phyloP scores from a whole-genome alignment of 2,113 vertebrate genomes.

The Cephalopholis sonnerati region DNA sequence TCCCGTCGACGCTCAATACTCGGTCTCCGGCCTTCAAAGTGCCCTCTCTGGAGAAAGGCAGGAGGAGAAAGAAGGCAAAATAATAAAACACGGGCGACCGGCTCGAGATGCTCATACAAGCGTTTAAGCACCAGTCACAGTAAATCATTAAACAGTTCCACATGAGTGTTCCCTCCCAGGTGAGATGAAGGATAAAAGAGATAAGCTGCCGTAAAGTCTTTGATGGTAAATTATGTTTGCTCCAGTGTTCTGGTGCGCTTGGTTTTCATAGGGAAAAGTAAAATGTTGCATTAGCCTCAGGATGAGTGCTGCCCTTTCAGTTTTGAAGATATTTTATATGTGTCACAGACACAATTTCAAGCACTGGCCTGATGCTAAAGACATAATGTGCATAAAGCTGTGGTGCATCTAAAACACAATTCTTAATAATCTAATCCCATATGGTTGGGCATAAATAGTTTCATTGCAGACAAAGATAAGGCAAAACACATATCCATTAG shows the following conservation, averaged over 20 bases:
- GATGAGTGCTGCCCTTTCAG: constrained; percentile 69
- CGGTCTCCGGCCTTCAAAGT: constrained; percentile 95
- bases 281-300: constrained; percentile 60
- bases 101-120: constrained; percentile 34
- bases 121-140: constrained; percentile 52
- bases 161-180: constrained; percentile 69
- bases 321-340: constrained; percentile 55
- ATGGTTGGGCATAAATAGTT: not conserved
- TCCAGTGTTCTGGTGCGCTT: constrained; percentile 48
- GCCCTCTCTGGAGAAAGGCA: constrained; percentile 87
- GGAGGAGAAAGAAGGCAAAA: constrained; percentile 6
- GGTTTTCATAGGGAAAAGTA: constrained; percentile 53
- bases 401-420: not conserved
- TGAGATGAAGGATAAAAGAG: constrained; percentile 70
- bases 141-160: constrained; percentile 66
- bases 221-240: constrained; percentile 67
- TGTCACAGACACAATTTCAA: constrained; percentile 55
- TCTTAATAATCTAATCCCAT: not conserved
- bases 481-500: too few species aligned
- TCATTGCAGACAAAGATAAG: not conserved
- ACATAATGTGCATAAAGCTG: not conserved
- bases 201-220: constrained; percentile 56
- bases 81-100: constrained; percentile 3
- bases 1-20: constrained; percentile 93
- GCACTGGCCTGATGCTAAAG: not conserved